Evolutionary conservation across 2,797 vertebrate species (phyloP).

Genomic region (Huso huso): DNA sequence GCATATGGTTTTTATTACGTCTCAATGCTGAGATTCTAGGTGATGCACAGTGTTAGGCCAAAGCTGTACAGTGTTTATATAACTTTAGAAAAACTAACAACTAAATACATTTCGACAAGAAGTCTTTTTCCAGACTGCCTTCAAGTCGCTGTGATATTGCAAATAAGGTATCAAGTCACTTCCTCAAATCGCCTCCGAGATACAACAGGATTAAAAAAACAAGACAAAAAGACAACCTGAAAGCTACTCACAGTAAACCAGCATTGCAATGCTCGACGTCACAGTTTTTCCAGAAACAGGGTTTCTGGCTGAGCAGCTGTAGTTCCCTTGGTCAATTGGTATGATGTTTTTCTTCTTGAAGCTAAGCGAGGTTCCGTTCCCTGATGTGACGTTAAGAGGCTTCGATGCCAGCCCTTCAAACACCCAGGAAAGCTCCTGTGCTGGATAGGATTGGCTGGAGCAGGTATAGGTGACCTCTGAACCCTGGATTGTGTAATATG

Average conservation of each 20-base stretch:
- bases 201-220: too few species aligned
- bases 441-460: slow-evolving; percentile 38
- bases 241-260: slow-evolving; percentile 74
- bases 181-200: too few species aligned
- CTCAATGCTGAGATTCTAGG: too few species aligned
- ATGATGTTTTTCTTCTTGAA: slow-evolving; percentile 47
- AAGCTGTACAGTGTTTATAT: too few species aligned
- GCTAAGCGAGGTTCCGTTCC: slow-evolving; percentile 20
- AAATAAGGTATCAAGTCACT: too few species aligned
- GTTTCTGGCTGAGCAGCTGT: slow-evolving; percentile 60
- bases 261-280: slow-evolving; percentile 49
- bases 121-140: too few species aligned
- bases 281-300: slow-evolving; percentile 32
- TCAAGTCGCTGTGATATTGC: too few species aligned
- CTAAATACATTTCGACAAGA: too few species aligned
- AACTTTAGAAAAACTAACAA: too few species aligned
- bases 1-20: too few species aligned
- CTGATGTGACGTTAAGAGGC: slow-evolving; percentile 23
- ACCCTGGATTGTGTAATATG: slow-evolving; percentile 33
- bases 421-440: slow-evolving; percentile 47
- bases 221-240: too few species aligned
- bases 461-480: slow-evolving; percentile 54
- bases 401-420: slow-evolving; percentile 31
- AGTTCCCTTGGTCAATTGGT: slow-evolving; percentile 56
- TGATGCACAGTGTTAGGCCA: too few species aligned